phyloP scores from a whole-genome alignment of 2,797 vertebrate species.

The Leuciscus waleckii region DNA sequence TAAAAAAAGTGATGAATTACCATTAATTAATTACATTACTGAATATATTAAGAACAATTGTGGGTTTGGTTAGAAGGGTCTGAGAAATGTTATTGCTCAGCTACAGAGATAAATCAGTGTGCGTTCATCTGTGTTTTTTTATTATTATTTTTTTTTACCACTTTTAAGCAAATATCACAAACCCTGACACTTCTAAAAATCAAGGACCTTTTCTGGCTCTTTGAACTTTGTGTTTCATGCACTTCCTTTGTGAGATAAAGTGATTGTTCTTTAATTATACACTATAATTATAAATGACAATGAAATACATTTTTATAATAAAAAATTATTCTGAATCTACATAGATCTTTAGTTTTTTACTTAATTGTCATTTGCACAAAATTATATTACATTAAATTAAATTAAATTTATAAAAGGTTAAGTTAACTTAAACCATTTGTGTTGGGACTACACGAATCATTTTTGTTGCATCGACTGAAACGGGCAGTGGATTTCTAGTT shows the following conservation, averaged over 20 bases:
- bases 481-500: too few relatives aligned
- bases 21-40: too few relatives aligned
- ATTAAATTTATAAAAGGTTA: too few relatives aligned
- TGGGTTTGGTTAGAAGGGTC: neutral
- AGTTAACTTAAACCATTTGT: neutral
- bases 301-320: too few relatives aligned
- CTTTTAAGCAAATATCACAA: neutral
- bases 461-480: neutral
- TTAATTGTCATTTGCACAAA: too few relatives aligned
- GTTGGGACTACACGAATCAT: neutral
- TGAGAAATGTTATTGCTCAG: neutral
- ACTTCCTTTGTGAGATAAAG: neutral
- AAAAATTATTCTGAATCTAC: neutral
- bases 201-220: neutral
- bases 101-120: neutral
- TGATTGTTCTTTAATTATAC: conserved; percentile 15
- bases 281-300: too few relatives aligned
- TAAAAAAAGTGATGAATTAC: neutral
- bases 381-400: neutral
- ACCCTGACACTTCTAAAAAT: neutral
- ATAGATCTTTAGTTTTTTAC: too few relatives aligned
- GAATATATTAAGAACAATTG: neutral
- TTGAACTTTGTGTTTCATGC: neutral
- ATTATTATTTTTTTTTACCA: neutral
- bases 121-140: neutral